A percentile compares a stretch with the other conserved stretches of the same genome.
Evolutionary conservation across 2,797 vertebrate genomes (phyloP).

Genomic region (Gymnopithys bicolor): DNA sequence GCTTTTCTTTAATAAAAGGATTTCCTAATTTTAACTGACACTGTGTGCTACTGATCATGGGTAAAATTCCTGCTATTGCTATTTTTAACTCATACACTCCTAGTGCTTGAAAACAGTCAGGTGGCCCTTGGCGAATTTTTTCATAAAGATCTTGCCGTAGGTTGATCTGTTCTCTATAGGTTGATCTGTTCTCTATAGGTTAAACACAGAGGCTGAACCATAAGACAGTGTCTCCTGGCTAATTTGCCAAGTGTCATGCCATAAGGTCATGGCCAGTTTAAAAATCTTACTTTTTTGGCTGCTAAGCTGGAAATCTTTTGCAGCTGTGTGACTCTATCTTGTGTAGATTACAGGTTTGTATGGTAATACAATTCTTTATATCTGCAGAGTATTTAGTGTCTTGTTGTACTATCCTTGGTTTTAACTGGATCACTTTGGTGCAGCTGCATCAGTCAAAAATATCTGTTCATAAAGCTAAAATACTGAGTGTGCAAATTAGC

Average conservation of each 20-base stretch:
- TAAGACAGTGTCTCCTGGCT: neutral
- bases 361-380: neutral
- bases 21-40: neutral
- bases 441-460: neutral
- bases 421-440: neutral
- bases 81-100: neutral
- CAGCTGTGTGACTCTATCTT: neutral
- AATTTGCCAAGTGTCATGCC: neutral
- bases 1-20: neutral
- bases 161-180: neutral
- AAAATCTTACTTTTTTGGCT: neutral
- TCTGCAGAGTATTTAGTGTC: neutral
- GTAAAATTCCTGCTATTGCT: neutral
- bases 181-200: neutral
- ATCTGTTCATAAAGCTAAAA: neutral
- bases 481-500: neutral
- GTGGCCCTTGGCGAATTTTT: neutral
- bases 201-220: neutral
- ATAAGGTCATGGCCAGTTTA: neutral
- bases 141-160: neutral
- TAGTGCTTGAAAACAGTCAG: neutral
- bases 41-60: neutral
- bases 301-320: neutral
- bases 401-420: neutral
- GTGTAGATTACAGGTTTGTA: neutral